These are phyloP conservation scores for Ommatoiulus sabulosus DNA, from an alignment of 2,888 invertebrate genomes.

Conservation along the genomic window DNA sequence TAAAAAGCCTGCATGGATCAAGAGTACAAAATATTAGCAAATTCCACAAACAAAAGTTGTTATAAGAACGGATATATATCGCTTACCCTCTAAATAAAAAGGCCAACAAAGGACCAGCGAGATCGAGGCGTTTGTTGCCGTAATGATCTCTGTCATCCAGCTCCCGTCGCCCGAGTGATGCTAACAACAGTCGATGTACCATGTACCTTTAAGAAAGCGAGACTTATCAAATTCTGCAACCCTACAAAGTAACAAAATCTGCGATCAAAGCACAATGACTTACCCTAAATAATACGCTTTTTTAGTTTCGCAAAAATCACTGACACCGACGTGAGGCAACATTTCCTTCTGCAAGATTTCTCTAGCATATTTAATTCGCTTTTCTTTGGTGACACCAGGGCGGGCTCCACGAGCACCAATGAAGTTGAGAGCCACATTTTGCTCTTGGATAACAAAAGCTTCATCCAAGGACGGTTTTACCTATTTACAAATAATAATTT, in stretches of 20 bases:
- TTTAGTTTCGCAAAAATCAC: slow-evolving; percentile 99
- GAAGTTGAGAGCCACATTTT: slow-evolving; percentile 98
- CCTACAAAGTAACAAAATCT: background rate
- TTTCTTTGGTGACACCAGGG: slow-evolving; percentile 98
- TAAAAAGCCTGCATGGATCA: slow-evolving; percentile 76
- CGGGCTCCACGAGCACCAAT: slow-evolving; percentile 97
- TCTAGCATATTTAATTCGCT: slow-evolving; percentile 98
- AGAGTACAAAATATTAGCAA: background rate
- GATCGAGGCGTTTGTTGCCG: slow-evolving; percentile 97
- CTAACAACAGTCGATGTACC: slow-evolving; percentile 96
- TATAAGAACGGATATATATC: too few relatives aligned
- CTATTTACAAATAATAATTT: slow-evolving; percentile 62
- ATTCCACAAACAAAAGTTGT: too few relatives aligned
- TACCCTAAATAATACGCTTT: slow-evolving; percentile 84
- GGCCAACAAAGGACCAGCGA: slow-evolving; percentile 96
- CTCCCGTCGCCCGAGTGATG: slow-evolving; percentile 90
- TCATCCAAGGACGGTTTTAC: slow-evolving; percentile 98
- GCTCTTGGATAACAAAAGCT: slow-evolving; percentile 99
- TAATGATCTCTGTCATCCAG: slow-evolving; percentile 99
- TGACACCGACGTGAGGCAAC: slow-evolving; percentile 99
- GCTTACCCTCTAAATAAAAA: slow-evolving; percentile 90
- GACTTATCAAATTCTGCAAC: background rate
- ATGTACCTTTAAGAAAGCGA: slow-evolving; percentile 77
- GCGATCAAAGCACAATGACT: background rate
- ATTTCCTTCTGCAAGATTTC: slow-evolving; percentile 99